These are phyloP conservation scores for Hermaeophaga mercurialis DNA, from an alignment of 2,888 invertebrate species.

Conservation along the genomic window DNA sequence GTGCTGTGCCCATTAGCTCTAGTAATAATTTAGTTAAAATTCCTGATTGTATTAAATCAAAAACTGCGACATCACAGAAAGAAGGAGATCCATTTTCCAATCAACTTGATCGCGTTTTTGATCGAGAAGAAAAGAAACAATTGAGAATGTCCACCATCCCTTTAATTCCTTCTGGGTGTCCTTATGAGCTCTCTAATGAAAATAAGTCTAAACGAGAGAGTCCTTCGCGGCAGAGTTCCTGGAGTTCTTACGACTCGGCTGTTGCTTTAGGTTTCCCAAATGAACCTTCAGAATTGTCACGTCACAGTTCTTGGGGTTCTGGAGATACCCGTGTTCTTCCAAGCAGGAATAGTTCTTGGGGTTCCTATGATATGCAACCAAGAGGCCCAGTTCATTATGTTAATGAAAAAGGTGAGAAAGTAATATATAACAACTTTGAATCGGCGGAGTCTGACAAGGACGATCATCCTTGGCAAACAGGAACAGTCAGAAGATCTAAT, in stretches of 20 bases:
- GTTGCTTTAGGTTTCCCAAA: constrained; percentile 66
- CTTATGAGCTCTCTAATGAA: constrained; percentile 41
- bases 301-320: constrained; percentile 85
- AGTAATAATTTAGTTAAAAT: constrained; percentile 49
- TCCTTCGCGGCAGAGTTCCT: constrained; percentile 74
- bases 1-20: constrained; percentile 47
- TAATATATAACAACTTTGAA: constrained; percentile 41
- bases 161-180: constrained; percentile 51
- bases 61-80: constrained; percentile 50
- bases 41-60: constrained; percentile 41
- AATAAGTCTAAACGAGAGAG: constrained; percentile 56
- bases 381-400: constrained; percentile 49
- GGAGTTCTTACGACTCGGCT: constrained; percentile 79
- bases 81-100: constrained; percentile 71
- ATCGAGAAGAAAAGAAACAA: constrained; percentile 66
- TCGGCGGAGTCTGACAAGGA: constrained; percentile 57
- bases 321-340: constrained; percentile 69
- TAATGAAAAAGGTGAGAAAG: constrained; percentile 51
- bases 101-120: constrained; percentile 73
- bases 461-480: constrained; percentile 69
- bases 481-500: constrained; percentile 73
- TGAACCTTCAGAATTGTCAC: constrained; percentile 67
- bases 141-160: constrained; percentile 52
- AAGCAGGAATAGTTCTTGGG: constrained; percentile 74
- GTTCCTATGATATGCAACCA: constrained; percentile 69